Percentiles rank a stretch among this genome's conserved stretches.
These are phyloP conservation scores for Archocentrus centrarchus DNA, from an alignment of 2,113 vertebrate genomes.

Conservation along the genomic window DNA sequence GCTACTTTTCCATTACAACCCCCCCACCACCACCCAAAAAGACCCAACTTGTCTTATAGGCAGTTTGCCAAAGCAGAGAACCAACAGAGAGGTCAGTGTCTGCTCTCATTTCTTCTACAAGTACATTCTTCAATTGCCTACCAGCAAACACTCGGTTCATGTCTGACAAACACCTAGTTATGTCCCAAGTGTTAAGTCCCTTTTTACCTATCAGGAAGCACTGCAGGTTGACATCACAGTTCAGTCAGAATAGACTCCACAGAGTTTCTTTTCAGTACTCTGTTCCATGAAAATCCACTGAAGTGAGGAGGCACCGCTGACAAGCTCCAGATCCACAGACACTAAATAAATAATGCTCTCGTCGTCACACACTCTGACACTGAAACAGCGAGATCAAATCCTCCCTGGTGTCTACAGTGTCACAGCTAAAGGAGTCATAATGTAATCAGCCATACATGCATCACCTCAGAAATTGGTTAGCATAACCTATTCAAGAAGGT, in stretches of 20 bases:
- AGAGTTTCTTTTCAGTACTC: background rate
- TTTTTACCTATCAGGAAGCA: conserved; percentile 55
- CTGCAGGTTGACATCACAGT: conserved; percentile 3
- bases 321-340: conserved; percentile 30
- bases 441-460: background rate
- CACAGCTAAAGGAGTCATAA: conserved; percentile 31
- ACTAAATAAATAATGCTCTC: conserved; percentile 78
- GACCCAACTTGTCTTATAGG: conserved; percentile 37
- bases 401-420: conserved; percentile 59
- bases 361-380: conserved; percentile 53
- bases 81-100: conserved; percentile 13
- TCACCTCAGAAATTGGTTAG: background rate
- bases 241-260: conserved; percentile 1
- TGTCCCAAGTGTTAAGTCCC: background rate
- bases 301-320: conserved; percentile 29
- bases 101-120: background rate
- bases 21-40: background rate
- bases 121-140: background rate
- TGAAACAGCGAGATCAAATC: conserved; percentile 64
- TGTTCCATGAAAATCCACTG: conserved; percentile 22
- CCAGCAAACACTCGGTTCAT: background rate
- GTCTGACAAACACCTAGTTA: conserved; percentile 8
- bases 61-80: conserved; percentile 25
- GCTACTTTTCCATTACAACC: conserved; percentile 73
- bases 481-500: background rate